These are phyloP conservation scores for Drepanosiphum platanoidis DNA, from an alignment of 2,888 invertebrate genomes.

Conservation along the genomic window DNA sequence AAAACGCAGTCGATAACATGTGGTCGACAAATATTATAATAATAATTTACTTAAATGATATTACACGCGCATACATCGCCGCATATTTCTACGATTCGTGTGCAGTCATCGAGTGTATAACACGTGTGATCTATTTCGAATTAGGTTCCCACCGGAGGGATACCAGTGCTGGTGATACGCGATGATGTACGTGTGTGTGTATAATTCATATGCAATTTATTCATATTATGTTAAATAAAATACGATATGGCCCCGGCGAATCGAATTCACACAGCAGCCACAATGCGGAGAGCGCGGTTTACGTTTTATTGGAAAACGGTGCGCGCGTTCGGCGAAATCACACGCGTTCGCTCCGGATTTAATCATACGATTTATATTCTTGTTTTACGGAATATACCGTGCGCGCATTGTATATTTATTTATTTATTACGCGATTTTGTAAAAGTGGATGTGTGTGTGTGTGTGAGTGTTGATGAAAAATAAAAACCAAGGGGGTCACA, in stretches of 20 bases:
- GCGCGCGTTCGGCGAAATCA: neutral
- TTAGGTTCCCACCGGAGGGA: slow-evolving; percentile 1
- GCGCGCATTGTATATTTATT: neutral
- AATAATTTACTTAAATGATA: too few species aligned
- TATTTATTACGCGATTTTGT: neutral
- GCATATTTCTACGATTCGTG: neutral
- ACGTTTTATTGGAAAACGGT: neutral
- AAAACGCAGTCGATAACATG: too few species aligned
- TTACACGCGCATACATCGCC: too few species aligned
- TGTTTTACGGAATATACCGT: neutral
- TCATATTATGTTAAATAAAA: neutral
- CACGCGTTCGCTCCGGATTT: neutral
- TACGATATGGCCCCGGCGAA: neutral
- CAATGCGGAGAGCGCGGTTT: neutral
- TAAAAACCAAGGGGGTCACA: neutral
- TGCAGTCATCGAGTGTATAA: neutral
- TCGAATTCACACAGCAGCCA: neutral
- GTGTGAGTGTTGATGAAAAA: neutral
- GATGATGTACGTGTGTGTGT: neutral
- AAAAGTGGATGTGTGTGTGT: neutral
- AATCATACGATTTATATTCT: neutral
- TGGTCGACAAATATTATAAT: too few species aligned
- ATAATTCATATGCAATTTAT: neutral
- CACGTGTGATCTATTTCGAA: neutral
- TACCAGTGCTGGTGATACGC: neutral